Conservation (phyloP, 2,888 invertebrate species). For the Theretra japonica region DNA sequence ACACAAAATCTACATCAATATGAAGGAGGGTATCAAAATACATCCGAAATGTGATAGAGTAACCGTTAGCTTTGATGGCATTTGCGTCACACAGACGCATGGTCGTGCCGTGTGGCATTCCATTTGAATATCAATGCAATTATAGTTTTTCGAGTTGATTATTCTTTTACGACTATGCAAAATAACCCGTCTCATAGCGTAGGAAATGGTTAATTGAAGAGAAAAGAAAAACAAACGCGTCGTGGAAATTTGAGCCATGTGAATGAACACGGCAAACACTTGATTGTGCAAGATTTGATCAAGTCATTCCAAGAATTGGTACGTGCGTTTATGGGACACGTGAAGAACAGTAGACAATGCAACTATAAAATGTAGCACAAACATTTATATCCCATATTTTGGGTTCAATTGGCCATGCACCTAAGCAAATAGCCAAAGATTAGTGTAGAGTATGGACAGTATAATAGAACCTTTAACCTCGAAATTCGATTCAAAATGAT, state of each 20-base stretch:
- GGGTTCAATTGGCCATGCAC: too few relatives aligned
- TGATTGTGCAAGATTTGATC: constrained; percentile 2
- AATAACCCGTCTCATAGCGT: constrained; percentile 3
- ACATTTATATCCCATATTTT: too few relatives aligned
- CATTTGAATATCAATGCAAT: constrained; percentile 23
- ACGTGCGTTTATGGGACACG: not conserved
- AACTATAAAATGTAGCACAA: not conserved
- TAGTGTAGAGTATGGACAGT: too few relatives aligned
- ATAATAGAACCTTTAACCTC: too few relatives aligned
- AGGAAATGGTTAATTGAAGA: constrained; percentile 24
- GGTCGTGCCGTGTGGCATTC: constrained; percentile 22
- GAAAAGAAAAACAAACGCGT: constrained; percentile 27
- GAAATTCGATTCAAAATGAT: too few relatives aligned
- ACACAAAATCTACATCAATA: not conserved
- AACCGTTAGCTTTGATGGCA: constrained; percentile 7
- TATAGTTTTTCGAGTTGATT: constrained; percentile 7
- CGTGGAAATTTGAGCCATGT: constrained; percentile 22
- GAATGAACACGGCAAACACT: constrained; percentile 3
- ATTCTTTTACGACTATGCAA: constrained; percentile 14
- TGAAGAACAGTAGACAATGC: not conserved
- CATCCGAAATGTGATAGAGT: not conserved
- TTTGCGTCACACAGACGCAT: constrained; percentile 21
- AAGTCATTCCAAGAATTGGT: constrained; percentile 6
- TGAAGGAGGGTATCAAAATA: not conserved
- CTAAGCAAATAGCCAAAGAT: too few relatives aligned